These are phyloP conservation scores for Syngnathus acus DNA, from an alignment of 2,797 vertebrate species.

Conservation along the genomic window DNA sequence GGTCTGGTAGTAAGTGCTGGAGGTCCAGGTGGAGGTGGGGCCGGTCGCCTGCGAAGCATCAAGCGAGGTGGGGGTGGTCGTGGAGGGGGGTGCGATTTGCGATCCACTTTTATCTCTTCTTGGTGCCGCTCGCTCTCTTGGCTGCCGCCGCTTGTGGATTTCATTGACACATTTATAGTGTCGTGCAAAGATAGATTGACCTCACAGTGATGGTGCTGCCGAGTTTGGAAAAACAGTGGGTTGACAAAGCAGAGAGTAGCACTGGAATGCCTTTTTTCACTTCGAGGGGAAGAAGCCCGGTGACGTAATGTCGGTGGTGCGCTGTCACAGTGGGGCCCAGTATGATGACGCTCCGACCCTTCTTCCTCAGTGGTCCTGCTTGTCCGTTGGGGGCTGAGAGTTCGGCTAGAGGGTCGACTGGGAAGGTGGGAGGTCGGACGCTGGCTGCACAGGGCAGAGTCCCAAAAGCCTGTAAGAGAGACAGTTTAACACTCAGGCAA, in stretches of 20 bases:
- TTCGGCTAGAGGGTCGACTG: constrained; percentile 47
- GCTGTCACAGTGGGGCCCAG: constrained; percentile 64
- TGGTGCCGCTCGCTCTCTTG: constrained; percentile 2
- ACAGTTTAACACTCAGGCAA: constrained; percentile 18
- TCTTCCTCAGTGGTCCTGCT: constrained; percentile 40
- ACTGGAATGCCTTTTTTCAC: constrained; percentile 80
- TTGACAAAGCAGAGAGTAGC: constrained; percentile 90
- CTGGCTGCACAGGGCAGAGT: constrained; percentile 76
- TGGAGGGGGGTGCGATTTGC: constrained; percentile 70
- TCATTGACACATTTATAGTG: neutral
- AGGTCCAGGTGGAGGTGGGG: constrained; percentile 41
- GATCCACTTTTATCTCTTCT: constrained; percentile 27
- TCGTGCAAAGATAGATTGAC: constrained; percentile 1
- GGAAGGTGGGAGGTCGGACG: constrained; percentile 38
- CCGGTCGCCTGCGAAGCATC: constrained; percentile 43
- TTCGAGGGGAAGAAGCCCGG: constrained; percentile 49
- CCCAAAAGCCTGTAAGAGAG: constrained; percentile 82
- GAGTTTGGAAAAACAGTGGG: constrained; percentile 89
- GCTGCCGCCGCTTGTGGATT: neutral
- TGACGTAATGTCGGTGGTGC: constrained; percentile 75
- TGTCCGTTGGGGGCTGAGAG: constrained; percentile 64
- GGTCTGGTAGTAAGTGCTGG: constrained; percentile 25
- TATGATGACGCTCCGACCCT: constrained; percentile 32
- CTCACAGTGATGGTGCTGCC: constrained; percentile 30
- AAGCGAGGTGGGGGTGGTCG: constrained; percentile 81